phyloP scores from a whole-genome alignment of 2,888 invertebrate genomes.

The Ditula angustiorana region DNA sequence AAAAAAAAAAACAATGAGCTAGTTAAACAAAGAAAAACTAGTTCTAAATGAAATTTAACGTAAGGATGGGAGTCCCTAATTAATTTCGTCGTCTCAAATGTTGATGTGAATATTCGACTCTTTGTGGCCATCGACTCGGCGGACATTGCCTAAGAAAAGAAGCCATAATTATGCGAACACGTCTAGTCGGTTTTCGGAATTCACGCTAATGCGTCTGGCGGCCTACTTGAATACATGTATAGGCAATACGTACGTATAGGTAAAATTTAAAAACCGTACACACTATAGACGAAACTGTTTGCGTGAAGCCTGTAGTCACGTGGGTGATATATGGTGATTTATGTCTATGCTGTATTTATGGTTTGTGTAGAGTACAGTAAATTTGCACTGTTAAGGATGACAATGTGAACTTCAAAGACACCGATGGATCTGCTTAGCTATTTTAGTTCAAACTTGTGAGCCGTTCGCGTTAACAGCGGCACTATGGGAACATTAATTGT shows the following conservation, averaged over 20 bases:
- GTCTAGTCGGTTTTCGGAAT: constrained; percentile 72
- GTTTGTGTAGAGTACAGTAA: not conserved
- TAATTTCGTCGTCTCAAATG: no score
- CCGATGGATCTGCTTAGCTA: not conserved
- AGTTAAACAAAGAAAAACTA: no score
- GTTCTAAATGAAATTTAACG: no score
- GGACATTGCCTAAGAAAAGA: constrained; percentile 67
- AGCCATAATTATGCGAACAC: constrained; percentile 59
- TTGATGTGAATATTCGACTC: not conserved
- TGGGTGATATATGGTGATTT: not conserved
- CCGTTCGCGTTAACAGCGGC: no score
- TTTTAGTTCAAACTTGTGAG: no score
- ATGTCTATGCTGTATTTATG: constrained; percentile 10
- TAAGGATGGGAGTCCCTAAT: no score
- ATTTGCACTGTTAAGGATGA: not conserved
- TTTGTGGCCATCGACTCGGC: constrained; percentile 51
- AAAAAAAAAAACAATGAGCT: no score
- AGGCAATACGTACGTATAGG: not conserved
- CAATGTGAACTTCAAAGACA: not conserved
- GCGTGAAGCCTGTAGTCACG: constrained; percentile 1
- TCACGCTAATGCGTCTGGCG: constrained; percentile 78
- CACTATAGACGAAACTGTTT: not conserved
- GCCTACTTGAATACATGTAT: constrained; percentile 65
- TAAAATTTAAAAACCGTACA: constrained; percentile 17
- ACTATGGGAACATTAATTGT: no score